These are phyloP conservation scores for Linepithema humile DNA, from an alignment of 1,140 invertebrate genomes.

Conservation along the genomic window DNA sequence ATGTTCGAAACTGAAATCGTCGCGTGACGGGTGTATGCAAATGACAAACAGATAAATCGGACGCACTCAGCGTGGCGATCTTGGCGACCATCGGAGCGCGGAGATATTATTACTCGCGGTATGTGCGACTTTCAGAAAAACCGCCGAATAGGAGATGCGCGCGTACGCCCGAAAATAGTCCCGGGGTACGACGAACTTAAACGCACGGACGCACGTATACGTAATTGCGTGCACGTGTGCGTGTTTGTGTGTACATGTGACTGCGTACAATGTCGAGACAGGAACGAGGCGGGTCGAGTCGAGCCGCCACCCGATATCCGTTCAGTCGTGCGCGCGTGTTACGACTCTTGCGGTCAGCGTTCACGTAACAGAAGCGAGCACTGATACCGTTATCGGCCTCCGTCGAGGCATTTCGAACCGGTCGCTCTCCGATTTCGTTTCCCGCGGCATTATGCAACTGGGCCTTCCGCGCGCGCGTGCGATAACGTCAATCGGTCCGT, in stretches of 20 bases:
- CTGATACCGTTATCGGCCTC: constrained; percentile 79
- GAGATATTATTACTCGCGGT: constrained; percentile 15
- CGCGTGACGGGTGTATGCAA: no score
- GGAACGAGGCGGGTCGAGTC: no score
- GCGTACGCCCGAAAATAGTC: constrained; percentile 64
- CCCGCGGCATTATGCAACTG: constrained; percentile 66
- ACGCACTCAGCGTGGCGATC: neutral
- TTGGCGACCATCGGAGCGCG: neutral
- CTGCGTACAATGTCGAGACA: no score
- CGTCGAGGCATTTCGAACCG: constrained; percentile 73
- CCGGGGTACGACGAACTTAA: constrained; percentile 66
- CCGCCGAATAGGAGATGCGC: constrained; percentile 45
- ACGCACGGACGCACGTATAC: constrained; percentile 10
- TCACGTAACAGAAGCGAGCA: constrained; percentile 65
- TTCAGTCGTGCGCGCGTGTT: constrained; percentile 58
- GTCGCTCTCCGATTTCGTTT: constrained; percentile 72
- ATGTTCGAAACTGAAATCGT: no score
- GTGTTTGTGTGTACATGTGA: no score
- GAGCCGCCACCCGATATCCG: constrained; percentile 46
- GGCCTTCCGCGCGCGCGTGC: constrained; percentile 18
- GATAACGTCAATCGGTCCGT: no score
- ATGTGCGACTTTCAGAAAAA: constrained; percentile 65
- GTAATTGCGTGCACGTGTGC: constrained; percentile 68
- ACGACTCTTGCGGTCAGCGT: constrained; percentile 63
- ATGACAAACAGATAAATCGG: constrained; percentile 3